Percentiles rank a stretch among this genome's conserved stretches.
These are phyloP conservation scores for Protosalanx chinensis DNA, from an alignment of 2,797 vertebrate species.

Conservation along the genomic window DNA sequence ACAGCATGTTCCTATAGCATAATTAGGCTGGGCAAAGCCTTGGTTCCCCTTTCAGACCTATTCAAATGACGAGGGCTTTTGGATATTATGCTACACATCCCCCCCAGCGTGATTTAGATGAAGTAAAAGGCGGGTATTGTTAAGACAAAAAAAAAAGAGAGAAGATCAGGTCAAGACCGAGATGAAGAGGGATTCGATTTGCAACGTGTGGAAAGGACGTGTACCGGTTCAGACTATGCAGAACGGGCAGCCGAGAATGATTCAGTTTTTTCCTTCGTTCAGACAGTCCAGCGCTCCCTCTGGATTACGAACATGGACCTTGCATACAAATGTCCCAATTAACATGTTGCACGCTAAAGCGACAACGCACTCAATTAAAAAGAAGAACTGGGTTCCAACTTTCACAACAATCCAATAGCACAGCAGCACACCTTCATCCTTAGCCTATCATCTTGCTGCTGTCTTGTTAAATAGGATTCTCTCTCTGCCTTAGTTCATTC, in stretches of 20 bases:
- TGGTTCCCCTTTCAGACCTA: neutral
- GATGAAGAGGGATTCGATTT: neutral
- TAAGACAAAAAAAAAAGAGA: conserved; percentile 10
- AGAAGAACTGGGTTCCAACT: neutral
- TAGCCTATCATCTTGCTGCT: too few species aligned
- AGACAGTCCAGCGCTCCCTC: neutral
- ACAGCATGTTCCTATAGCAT: neutral
- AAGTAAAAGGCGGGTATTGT: neutral
- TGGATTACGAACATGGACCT: neutral
- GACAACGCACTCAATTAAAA: neutral
- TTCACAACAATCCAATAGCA: too few species aligned
- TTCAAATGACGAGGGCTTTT: neutral
- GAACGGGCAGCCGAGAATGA: neutral
- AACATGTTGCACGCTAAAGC: neutral
- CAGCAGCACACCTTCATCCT: too few species aligned
- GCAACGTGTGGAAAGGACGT: neutral
- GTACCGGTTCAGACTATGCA: neutral
- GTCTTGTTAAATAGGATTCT: too few species aligned
- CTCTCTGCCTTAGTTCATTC: too few species aligned
- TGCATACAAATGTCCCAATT: neutral
- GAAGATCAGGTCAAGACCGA: neutral
- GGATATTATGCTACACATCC: neutral
- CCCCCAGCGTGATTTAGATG: neutral
- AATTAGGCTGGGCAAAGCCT: conserved; percentile 6
- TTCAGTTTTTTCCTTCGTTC: neutral